Percentiles rank a stretch among this genome's conserved stretches.
Conservation (phyloP, 2,888 invertebrate genomes). For the Bruchidius siliquastri region DNA sequence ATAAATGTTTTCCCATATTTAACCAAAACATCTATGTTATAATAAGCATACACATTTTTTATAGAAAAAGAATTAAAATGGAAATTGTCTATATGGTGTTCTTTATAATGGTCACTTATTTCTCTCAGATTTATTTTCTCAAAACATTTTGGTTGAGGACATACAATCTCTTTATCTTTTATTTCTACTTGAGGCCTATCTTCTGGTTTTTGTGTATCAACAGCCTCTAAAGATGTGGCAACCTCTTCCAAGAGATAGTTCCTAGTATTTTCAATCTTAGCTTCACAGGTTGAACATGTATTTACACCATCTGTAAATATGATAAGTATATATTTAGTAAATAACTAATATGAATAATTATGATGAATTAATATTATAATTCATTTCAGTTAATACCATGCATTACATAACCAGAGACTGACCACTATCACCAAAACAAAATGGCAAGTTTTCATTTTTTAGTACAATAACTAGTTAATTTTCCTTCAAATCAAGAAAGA, state of each 20-base stretch:
- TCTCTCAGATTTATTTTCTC: slow-evolving; percentile 10
- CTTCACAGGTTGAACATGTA: slow-evolving; percentile 15
- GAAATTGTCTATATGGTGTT: slow-evolving; percentile 17
- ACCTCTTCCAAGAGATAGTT: slow-evolving; percentile 20
- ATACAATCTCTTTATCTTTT: slow-evolving; percentile 5
- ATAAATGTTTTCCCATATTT: slow-evolving; percentile 15
- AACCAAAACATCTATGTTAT: slow-evolving; percentile 16
- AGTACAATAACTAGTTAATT: no score
- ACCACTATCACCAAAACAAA: no score
- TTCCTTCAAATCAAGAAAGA: no score
- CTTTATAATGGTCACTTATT: slow-evolving; percentile 17
- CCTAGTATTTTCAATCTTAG: slow-evolving; percentile 16
- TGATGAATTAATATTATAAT: no score
- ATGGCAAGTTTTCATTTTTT: no score
- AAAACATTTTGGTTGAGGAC: slow-evolving; percentile 16
- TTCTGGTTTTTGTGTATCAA: neutral
- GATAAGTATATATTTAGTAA: neutral
- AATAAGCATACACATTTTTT: slow-evolving; percentile 17
- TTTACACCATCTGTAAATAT: neutral
- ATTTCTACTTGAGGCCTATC: neutral
- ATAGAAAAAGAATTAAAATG: slow-evolving; percentile 15
- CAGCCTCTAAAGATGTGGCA: neutral
- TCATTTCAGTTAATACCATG: no score
- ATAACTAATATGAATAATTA: neutral
- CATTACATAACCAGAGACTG: no score